Base-by-base conservation (phyloP, 2,888 invertebrate genomes). In the Aleiodes alternator region DNA sequence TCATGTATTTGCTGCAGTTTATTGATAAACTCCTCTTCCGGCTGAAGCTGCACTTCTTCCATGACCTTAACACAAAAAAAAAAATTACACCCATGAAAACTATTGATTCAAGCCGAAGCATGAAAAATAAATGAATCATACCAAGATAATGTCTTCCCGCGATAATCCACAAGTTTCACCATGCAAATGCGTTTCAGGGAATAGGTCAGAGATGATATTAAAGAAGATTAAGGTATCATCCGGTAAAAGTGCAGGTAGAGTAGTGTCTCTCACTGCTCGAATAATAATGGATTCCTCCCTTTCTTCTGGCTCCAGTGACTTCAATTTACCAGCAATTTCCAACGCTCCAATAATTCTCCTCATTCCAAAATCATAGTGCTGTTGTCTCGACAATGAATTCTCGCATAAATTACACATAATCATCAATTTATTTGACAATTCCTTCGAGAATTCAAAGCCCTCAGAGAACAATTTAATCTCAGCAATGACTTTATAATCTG, bases 311-410 rank as follows among this genome's bases (percentile, higher is more conserved):
- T 95, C 94, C 12, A 95, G 94, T 69, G 97, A 92, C 87, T 97
- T 97, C 12, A 97, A 88, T 0, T 95, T 93, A 0, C 97, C 97
- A 0, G 97, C 97, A 97, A 97, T 97, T 2, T 97, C 96, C 83
- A 97, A 90, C 1, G 97, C 97, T 85, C 95, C 97, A 87, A 98
- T 98, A 0, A 98, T 97, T 0, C 98, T 96, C 55, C 97, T 92
- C 12, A 97, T 90, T 0, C 97, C 97, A 85, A 97, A 97, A 88
- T 97, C 97, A 87, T 97, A 97, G 88, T 97, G 97, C 84, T 94
- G 94, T 86, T 97, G 97, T 84, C 96, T 96, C 23, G 96, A 96
- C 31, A 97, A 90, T 90, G 97, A 97, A 84, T 96, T 95, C 87
- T 94, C 94, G 0, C 96, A 95, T 82, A 97, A 88, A 81, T 94